Evolutionary conservation across 2,113 vertebrate genomes (phyloP), one percentile per base, ranked within the genome.

Genomic region (Vulpes lagopus): DNA sequence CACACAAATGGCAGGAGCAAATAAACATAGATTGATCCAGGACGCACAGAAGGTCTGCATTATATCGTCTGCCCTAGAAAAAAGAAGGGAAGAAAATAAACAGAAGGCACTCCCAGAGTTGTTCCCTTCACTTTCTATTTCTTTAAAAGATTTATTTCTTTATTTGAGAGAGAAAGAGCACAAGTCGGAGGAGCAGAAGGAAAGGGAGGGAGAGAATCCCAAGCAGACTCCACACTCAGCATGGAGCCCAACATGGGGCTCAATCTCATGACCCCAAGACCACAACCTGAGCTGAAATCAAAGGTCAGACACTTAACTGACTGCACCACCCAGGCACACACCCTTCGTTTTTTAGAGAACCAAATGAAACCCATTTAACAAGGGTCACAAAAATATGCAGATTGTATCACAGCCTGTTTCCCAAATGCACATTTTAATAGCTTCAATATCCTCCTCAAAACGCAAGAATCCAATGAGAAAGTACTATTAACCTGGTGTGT

Each of bases 381-480:
- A 55, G 17, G 43, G 74, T 59, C 95, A 89, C 89, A 74, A 64
- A 84, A 94, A 65, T 60, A 88, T 71, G 22, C 82, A 69, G 76
- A 60, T 64, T 76, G 67, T 53, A 84, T 93, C 71, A 51, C 1
- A n/a, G 27, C n/a, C 67, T 92, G 79, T 49, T 94, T 91, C 49
- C 82, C 87, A 88, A 43, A 10, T 64, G 15, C 30, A 59, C 23
- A 23, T 67, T 96, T 96, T 96, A 94, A 89, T 95, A 95, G 94
- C 53, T 88, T 93, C 69, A 64, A 1, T 80, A 59, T 94, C 96
- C 92, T 96, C 65, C 91, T 96, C 94, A 87, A 91, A 95, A 91
- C 71, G 38, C n/a, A 94, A 64, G 95, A 97, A 97, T 65, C 92
- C 96, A 96, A 96, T 95, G 95, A 97, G 65, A 94, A 97, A 97